phyloP scores from a whole-genome alignment of 2,113 vertebrate genomes.

The Elephantulus edwardii region DNA sequence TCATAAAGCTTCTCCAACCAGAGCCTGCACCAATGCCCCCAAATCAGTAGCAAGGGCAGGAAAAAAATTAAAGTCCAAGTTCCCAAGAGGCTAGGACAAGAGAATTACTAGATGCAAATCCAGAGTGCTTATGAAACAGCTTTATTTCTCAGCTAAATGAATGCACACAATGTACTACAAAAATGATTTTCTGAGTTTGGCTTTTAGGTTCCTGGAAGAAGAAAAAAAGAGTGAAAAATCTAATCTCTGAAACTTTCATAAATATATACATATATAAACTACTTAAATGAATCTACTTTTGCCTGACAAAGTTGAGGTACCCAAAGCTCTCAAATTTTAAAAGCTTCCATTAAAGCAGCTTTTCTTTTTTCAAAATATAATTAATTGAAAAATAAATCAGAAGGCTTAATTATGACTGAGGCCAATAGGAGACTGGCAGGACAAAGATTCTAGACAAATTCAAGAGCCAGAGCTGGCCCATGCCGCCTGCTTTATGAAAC shows the following conservation, averaged over 20 bases:
- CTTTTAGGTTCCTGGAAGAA: slow-evolving; percentile 17
- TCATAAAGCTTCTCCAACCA: background rate
- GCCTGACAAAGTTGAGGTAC: slow-evolving; percentile 50
- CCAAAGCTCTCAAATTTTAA: slow-evolving; percentile 62
- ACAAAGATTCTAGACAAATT: background rate
- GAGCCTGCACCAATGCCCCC: background rate
- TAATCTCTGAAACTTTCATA: slow-evolving; percentile 62
- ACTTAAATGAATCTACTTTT: slow-evolving; percentile 58
- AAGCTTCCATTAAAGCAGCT: slow-evolving; percentile 67
- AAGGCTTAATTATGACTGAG: slow-evolving; percentile 49
- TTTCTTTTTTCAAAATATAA: slow-evolving; percentile 61
- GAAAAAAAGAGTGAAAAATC: slow-evolving; percentile 8
- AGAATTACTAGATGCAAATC: background rate
- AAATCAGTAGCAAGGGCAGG: background rate
- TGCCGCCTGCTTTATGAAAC: background rate
- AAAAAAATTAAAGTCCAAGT: background rate
- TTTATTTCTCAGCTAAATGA: background rate
- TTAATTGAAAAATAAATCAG: slow-evolving; percentile 68
- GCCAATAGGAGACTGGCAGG: background rate
- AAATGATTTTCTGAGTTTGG: background rate
- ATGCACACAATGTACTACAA: background rate
- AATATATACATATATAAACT: slow-evolving; percentile 48
- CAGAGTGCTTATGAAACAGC: background rate
- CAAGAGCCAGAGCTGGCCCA: background rate
- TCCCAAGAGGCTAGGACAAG: background rate